phyloP scores from a whole-genome alignment of 2,888 invertebrate species.

The Dolichomitus sp. region DNA sequence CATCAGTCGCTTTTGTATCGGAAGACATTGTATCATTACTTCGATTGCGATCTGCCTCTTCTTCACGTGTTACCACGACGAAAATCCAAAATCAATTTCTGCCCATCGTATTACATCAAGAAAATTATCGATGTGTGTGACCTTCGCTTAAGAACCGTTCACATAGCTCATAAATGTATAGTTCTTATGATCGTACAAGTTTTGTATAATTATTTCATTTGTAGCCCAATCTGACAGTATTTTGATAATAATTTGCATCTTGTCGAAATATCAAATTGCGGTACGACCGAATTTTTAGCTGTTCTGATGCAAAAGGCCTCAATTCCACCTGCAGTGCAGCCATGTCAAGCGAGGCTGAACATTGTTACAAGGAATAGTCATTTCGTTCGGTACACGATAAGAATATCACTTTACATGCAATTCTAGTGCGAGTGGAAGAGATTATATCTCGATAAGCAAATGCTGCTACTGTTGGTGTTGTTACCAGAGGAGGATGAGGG shows the following conservation, averaged over 20 bases:
- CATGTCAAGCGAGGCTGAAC: constrained; percentile 24
- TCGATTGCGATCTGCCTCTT: constrained; percentile 21
- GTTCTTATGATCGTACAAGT: no score
- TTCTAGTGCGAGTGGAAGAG: constrained; percentile 24
- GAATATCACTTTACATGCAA: constrained; percentile 58
- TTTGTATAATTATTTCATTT: neutral
- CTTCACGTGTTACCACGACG: neutral
- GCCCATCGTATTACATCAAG: constrained; percentile 4
- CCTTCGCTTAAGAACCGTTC: neutral
- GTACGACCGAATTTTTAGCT: neutral
- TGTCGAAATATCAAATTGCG: neutral
- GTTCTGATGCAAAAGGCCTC: neutral
- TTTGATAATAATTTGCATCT: neutral
- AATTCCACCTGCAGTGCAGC: neutral
- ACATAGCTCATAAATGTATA: no score
- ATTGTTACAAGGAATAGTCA: constrained; percentile 38
- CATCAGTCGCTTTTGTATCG: constrained; percentile 3
- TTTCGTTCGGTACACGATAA: constrained; percentile 50
- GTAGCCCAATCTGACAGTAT: neutral
- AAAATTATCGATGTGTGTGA: constrained; percentile 37
- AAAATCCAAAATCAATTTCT: constrained; percentile 14
- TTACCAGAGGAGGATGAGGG: neutral
- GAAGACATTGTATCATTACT: constrained; percentile 8
- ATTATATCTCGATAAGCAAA: constrained; percentile 41
- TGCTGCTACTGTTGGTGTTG: neutral